Conservation (phyloP, 2,113 vertebrate species). For the Actenoides hombroni region DNA sequence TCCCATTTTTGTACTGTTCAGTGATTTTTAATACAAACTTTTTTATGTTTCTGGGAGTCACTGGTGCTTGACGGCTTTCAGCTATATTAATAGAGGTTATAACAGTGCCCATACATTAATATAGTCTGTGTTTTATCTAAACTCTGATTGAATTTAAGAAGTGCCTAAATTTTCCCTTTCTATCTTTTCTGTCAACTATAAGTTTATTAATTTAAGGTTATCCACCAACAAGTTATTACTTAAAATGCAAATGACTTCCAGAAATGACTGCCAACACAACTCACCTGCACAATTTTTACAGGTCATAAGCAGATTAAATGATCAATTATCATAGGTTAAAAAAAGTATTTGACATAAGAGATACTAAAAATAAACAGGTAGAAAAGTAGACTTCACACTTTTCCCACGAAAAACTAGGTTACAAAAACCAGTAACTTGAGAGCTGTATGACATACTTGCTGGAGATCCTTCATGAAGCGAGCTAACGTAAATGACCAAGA, state of each 20-base stretch:
- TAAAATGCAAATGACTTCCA: constrained; percentile 55
- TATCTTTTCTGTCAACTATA: constrained; percentile 62
- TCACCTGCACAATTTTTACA: background rate
- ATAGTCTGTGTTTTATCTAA: constrained; percentile 76
- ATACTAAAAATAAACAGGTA: background rate
- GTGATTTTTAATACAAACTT: constrained; percentile 88
- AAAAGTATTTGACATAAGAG: background rate
- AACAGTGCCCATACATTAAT: constrained; percentile 79
- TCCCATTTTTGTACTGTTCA: constrained; percentile 82
- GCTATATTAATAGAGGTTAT: constrained; percentile 84
- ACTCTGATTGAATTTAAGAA: constrained; percentile 79
- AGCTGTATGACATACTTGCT: background rate
- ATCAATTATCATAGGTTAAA: background rate
- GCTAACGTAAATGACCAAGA: background rate
- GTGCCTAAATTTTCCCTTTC: constrained; percentile 64
- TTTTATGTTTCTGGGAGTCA: constrained; percentile 83
- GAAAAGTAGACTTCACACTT: constrained; percentile 22
- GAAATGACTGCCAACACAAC: background rate
- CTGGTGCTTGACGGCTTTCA: constrained; percentile 79
- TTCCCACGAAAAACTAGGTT: constrained; percentile 35
- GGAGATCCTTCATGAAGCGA: constrained; percentile 21
- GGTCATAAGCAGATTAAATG: background rate
- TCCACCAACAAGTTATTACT: constrained; percentile 50
- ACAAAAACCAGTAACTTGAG: constrained; percentile 44
- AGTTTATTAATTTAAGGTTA: constrained; percentile 74